A percentile compares a stretch with the other conserved stretches of the same genome.
These are phyloP conservation scores for Botia kubotai DNA, from an alignment of 2,797 vertebrate genomes.

Conservation along the genomic window DNA sequence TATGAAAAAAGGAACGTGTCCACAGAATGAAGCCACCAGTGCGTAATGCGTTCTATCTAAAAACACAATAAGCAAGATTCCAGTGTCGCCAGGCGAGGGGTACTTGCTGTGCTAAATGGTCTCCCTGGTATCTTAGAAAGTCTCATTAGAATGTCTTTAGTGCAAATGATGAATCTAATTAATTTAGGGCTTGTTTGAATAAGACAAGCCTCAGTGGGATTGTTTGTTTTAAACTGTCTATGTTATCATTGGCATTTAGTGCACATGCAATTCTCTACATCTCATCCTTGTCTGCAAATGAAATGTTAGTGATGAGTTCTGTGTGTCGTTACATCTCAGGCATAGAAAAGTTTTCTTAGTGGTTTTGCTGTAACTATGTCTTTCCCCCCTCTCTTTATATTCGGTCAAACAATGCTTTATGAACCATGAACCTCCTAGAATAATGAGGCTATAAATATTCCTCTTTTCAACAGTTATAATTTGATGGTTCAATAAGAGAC, in stretches of 20 bases:
- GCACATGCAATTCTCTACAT: background rate
- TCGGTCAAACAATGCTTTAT: conserved; percentile 10
- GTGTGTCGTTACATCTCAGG: background rate
- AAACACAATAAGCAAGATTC: conserved; percentile 9
- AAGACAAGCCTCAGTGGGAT: conserved; percentile 7
- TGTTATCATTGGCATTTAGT: background rate
- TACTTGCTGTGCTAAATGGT: conserved; percentile 32
- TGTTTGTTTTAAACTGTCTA: conserved; percentile 16
- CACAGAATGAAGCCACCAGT: conserved; percentile 33
- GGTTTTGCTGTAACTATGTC: background rate
- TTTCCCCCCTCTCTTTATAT: background rate
- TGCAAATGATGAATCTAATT: conserved; percentile 47
- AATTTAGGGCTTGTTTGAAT: conserved; percentile 2
- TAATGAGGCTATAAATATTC: conserved; percentile 39
- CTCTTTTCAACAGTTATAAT: background rate
- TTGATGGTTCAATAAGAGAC: background rate
- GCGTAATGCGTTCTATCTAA: conserved; percentile 18
- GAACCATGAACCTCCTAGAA: background rate
- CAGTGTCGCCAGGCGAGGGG: background rate
- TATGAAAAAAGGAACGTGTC: conserved; percentile 10
- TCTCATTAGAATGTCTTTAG: conserved; percentile 39
- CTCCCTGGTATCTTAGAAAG: conserved; percentile 24
- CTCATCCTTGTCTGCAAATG: background rate
- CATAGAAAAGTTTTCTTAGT: background rate
- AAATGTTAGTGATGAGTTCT: background rate